Evolutionary conservation across 2,797 vertebrate species (phyloP), one percentile per base, ranked within the genome.

Genomic region (Acanthiza pusilla): DNA sequence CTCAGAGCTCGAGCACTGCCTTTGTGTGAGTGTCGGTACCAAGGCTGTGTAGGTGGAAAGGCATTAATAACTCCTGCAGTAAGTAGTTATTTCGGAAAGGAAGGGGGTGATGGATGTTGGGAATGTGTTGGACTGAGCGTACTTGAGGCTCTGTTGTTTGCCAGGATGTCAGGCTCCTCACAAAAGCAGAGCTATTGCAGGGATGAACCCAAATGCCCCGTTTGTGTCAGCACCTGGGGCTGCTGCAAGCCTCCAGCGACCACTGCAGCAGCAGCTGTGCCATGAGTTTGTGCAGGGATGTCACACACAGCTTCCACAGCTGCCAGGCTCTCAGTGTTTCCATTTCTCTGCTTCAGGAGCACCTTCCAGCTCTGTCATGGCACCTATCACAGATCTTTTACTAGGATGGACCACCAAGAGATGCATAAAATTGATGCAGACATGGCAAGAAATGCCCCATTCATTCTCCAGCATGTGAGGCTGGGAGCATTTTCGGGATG

Each of bases 1-100:
- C 94, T 81, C 82, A 58, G 9, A 91, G 87, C 89, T 78, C 66
- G 77, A 88, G 7, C 88, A 60, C 48, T 88, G 73, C 89, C 73
- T 95, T 92, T 88, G 82, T 92, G 72, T 65, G 48, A 94, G 63
- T 92, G 78, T 73, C 0, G 0, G 53, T 60, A n/a, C 36, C 51
- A 4, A 40, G 79, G 70, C 85, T 91, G 76, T n/a, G 87, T 48
- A 50, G 89, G 82, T 88, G 70, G 73, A 84, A 92, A 86, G 76
- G 63, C 76, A 67, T 88, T 93, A 86, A 85, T 88, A 92, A 80
- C 85, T 89, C 11, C 48, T 70, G 66, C 36, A 40, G 76, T n/a
- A 73, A 67, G 85, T 32, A 84, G 82, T 48, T 89, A 70, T 67
- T 83, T 91, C 79, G 84, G 72, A 92, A 75, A 73, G 63, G 61